Evolutionary conservation across 2,113 vertebrate species (phyloP).

Genomic region (Scomber scombrus): DNA sequence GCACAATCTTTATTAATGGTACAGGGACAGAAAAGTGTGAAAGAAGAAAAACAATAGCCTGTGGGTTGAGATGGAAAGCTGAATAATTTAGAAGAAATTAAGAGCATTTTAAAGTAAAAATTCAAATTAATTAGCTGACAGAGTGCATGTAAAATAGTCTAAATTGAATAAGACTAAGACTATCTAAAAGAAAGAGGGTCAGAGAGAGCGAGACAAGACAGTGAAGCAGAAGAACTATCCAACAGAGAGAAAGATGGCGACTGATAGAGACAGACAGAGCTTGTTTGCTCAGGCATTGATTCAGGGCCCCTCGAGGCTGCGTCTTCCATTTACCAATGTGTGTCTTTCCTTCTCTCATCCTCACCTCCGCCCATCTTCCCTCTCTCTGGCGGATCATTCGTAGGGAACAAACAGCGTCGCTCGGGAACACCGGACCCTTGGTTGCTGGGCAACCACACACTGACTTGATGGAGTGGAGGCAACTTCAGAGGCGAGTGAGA

Average conservation of each 20-base stretch:
- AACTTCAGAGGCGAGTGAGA: conserved; percentile 83
- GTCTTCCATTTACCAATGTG: conserved; percentile 85
- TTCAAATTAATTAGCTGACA: conserved; percentile 36
- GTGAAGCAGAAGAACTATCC: conserved; percentile 39
- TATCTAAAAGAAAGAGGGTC: conserved; percentile 36
- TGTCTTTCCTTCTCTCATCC: conserved; percentile 79
- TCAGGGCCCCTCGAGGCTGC: conserved; percentile 76
- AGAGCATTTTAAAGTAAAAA: conserved; percentile 39
- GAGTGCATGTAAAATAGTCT: conserved; percentile 20
- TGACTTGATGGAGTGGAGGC: conserved; percentile 83
- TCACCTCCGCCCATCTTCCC: conserved; percentile 75
- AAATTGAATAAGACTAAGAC: conserved; percentile 15
- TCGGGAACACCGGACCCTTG: conserved; percentile 82
- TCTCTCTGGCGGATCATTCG: conserved; percentile 76
- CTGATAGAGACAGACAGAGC: conserved; percentile 60
- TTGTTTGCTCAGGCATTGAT: conserved; percentile 82
- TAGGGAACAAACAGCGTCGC: conserved; percentile 81
- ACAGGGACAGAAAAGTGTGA: conserved; percentile 16
- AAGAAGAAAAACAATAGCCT: conserved; percentile 33
- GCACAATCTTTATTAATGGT: conserved; percentile 27
- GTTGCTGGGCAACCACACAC: conserved; percentile 85
- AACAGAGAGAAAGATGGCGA: conserved; percentile 62
- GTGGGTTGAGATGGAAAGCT: conserved; percentile 11
- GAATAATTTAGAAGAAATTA: conserved; percentile 51
- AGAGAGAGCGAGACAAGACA: conserved; percentile 17